These are phyloP conservation scores for Benthochromis sp. DNA, from an alignment of 2,113 vertebrate genomes.

Conservation along the genomic window DNA sequence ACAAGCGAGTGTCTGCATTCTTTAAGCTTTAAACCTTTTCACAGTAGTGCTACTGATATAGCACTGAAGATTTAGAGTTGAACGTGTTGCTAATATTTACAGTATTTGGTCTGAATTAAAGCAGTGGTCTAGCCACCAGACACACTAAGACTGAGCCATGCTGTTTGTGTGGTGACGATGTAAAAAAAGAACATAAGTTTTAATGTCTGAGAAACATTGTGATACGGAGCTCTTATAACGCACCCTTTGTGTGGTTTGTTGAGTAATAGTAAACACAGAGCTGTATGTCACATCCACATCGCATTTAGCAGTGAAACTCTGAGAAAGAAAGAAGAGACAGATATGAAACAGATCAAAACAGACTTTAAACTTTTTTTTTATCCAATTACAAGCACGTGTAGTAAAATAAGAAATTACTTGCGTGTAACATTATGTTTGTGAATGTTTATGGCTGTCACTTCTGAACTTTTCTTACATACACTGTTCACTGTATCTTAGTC, in stretches of 20 bases:
- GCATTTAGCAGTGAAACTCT: not conserved
- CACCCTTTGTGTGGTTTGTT: not conserved
- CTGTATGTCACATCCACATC: not conserved
- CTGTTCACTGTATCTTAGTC: not conserved
- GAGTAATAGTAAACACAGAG: not conserved
- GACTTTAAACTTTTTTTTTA: not conserved
- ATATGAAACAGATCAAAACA: not conserved
- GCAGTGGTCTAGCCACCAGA: not conserved
- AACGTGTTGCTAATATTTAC: not conserved
- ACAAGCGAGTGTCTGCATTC: not conserved
- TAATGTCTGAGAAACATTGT: not conserved
- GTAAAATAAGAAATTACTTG: not conserved
- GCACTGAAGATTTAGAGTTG: not conserved
- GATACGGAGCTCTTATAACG: not conserved
- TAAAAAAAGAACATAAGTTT: not conserved
- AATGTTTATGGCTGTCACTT: not conserved
- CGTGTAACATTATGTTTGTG: not conserved
- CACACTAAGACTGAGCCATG: not conserved
- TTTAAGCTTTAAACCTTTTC: not conserved
- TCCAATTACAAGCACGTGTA: not conserved
- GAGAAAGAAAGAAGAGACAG: not conserved
- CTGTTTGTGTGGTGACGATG: not conserved
- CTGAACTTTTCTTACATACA: not conserved
- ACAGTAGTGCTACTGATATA: not conserved
- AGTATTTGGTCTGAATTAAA: not conserved